Conservation (phyloP, 2,888 invertebrate species). For the Polietes domitor region DNA sequence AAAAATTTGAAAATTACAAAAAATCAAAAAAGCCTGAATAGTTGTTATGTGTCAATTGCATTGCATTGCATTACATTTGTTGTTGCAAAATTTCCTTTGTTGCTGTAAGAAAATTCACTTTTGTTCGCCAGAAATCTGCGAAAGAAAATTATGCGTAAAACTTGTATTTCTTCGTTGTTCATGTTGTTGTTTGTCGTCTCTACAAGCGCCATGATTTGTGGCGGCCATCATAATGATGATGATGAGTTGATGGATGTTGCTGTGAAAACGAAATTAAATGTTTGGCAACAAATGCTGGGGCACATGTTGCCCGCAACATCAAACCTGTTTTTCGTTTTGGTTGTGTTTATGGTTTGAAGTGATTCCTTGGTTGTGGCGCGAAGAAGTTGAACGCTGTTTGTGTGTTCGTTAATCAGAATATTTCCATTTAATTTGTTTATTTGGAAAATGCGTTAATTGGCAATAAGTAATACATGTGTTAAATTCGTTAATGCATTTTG, state of each 20-base stretch:
- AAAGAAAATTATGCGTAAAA: slow-evolving; percentile 57
- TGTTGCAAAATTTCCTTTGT: neutral
- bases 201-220: neutral
- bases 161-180: slow-evolving; percentile 41
- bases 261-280: slow-evolving; percentile 54
- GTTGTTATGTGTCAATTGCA: slow-evolving; percentile 46
- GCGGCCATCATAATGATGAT: neutral
- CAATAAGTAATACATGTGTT: too few relatives aligned
- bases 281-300: slow-evolving; percentile 46
- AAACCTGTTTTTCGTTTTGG: slow-evolving; percentile 37
- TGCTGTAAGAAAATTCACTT: slow-evolving; percentile 51
- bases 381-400: neutral
- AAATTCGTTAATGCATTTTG: neutral
- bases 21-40: slow-evolving; percentile 29
- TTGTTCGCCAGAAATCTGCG: slow-evolving; percentile 24
- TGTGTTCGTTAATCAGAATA: neutral
- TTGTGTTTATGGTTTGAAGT: slow-evolving; percentile 49
- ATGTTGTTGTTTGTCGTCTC: neutral
- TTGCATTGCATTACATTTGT: slow-evolving; percentile 42
- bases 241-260: slow-evolving; percentile 17
- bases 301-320: neutral
- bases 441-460: too few relatives aligned
- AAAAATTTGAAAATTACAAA: slow-evolving; percentile 4
- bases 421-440: neutral
- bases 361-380: neutral